Evolutionary conservation across 2,888 invertebrate genomes (phyloP).

Genomic region (Drosophila trichaetosa): DNA sequence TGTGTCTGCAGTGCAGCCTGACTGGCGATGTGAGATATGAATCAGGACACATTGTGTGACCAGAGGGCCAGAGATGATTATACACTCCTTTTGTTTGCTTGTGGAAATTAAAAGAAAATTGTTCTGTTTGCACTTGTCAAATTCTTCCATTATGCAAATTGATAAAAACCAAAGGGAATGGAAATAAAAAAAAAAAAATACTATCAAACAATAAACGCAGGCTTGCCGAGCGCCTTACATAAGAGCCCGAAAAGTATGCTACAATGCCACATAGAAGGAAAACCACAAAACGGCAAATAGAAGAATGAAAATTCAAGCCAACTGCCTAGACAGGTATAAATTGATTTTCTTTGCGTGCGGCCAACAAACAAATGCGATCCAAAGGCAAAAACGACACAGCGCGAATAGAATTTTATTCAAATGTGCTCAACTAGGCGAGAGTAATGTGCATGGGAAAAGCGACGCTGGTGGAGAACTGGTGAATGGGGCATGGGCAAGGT

Average conservation of each 20-base stretch:
- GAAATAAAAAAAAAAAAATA: background rate
- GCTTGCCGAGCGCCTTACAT: constrained; percentile 49
- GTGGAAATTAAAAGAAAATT: constrained; percentile 42
- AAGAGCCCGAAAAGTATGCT: constrained; percentile 70
- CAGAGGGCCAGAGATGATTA: background rate
- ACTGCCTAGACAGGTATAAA: constrained; percentile 70
- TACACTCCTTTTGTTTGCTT: constrained; percentile 21
- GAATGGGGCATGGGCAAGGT: background rate
- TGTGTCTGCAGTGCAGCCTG: constrained; percentile 25
- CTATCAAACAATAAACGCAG: constrained; percentile 4
- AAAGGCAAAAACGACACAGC: constrained; percentile 22
- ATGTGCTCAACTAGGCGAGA: constrained; percentile 75
- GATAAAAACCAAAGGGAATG: constrained; percentile 3
- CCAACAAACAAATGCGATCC: constrained; percentile 35
- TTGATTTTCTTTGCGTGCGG: constrained; percentile 70
- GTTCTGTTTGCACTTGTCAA: constrained; percentile 19
- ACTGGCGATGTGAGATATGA: background rate
- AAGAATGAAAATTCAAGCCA: constrained; percentile 3
- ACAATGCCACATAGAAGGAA: constrained; percentile 15
- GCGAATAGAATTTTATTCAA: constrained; percentile 74
- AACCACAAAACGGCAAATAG: constrained; percentile 16
- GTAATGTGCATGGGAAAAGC: constrained; percentile 78
- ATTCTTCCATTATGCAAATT: constrained; percentile 35
- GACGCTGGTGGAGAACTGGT: constrained; percentile 21
- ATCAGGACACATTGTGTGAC: constrained; percentile 1